These are phyloP conservation scores for Amblyteles armatorius DNA, from an alignment of 2,888 invertebrate genomes.

Conservation along the genomic window DNA sequence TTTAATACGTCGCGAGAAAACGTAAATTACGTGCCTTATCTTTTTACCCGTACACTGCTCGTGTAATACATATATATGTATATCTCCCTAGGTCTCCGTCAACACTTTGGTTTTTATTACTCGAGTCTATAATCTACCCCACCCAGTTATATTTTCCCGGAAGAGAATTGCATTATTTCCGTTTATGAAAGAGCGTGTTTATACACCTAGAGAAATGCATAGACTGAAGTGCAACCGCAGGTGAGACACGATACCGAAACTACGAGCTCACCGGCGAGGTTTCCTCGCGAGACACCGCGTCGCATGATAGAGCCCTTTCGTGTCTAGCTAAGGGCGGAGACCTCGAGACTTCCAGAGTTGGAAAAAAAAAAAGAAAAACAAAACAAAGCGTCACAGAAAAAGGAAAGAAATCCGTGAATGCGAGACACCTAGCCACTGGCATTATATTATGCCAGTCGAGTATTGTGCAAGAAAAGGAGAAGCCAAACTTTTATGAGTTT, in stretches of 20 bases:
- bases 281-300: not conserved
- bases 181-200: not conserved
- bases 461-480: slow-evolving; percentile 68
- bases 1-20: slow-evolving; percentile 65
- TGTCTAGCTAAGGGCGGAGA: slow-evolving; percentile 45
- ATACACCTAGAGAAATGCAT: slow-evolving; percentile 30
- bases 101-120: slow-evolving; percentile 55
- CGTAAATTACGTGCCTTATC: slow-evolving; percentile 64
- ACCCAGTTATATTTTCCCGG: slow-evolving; percentile 62
- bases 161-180: slow-evolving; percentile 37
- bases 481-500: slow-evolving; percentile 82
- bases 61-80: slow-evolving; percentile 41
- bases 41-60: slow-evolving; percentile 19
- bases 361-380: slow-evolving; percentile 37
- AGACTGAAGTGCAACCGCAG: slow-evolving; percentile 1
- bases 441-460: slow-evolving; percentile 62
- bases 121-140: slow-evolving; percentile 62
- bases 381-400: slow-evolving; percentile 2
- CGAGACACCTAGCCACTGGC: slow-evolving; percentile 17
- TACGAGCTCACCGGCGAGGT: slow-evolving; percentile 18
- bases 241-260: slow-evolving; percentile 36
- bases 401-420: slow-evolving; percentile 28
- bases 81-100: slow-evolving; percentile 56
- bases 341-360: slow-evolving; percentile 38
- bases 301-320: slow-evolving; percentile 51